Evolutionary conservation across 1,140 invertebrate genomes (phyloP), one percentile per base, ranked within the genome.

Genomic region (Nautilus pompilius): DNA sequence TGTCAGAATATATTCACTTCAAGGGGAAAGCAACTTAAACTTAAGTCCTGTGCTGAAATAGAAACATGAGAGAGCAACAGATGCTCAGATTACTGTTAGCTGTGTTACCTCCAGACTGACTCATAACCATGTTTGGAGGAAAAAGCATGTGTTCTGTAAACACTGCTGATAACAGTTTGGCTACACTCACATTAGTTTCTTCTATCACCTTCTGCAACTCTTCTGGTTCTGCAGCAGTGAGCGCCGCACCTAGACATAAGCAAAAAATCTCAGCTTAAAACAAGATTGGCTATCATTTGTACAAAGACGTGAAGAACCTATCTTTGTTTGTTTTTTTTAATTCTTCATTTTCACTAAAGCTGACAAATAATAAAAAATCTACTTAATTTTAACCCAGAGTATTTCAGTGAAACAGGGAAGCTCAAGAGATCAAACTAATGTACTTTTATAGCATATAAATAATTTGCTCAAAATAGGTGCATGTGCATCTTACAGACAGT

Each of bases 121-220:
- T 32, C 24, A 17, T 22, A 20, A 5, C 30, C 49, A 28, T 60
- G 20, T 15, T 62, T 32, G 20, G n/a, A 60, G 17, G 29, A 58
- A 58, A 5, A 61, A 5, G 56, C 49, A 61, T n/a, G n/a, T n/a
- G n/a, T n/a, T n/a, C n/a, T n/a, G n/a, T n/a, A 59, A 8, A 57
- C 36, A 62, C 15, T 20, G 26, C 15, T 28, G n/a, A 41, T 6
- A 54, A n/a, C 2, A 60, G 28, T 30, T 20, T 26, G 17, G 5
- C 34, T 34, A 28, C 22, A 65, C 88, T 87, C 84, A 96, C 95
- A 87, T 97, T 91, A 77, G 89, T 90, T 87, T 99, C 96, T 82
- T 98, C 95, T 34, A 99, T 85, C 48, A 99, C 91, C 80, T 91
- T 88, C 78, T 99, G 97, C 17, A 98, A 84, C 80, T 99, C 97